Evolutionary conservation across 2,888 invertebrate species (phyloP).

Genomic region (Pomacea canaliculata): DNA sequence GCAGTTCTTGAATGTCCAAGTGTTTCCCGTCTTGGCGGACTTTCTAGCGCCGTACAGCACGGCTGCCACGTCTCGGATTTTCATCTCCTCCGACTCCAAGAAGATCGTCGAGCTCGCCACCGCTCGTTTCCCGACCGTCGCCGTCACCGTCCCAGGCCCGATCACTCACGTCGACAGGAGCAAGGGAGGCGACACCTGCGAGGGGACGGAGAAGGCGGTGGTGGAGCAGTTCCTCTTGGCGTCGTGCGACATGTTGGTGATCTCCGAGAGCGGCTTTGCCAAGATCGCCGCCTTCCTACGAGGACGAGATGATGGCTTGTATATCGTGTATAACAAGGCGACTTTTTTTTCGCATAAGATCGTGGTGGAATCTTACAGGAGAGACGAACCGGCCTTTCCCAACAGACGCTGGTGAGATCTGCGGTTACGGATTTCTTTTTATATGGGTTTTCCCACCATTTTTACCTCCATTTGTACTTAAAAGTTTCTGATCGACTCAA

Average conservation of each 20-base stretch:
- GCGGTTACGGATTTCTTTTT: not conserved
- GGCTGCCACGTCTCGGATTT: constrained; percentile 15
- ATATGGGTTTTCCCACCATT: too few relatives aligned
- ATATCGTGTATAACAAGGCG: not conserved
- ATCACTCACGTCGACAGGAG: constrained; percentile 31
- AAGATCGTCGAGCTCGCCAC: constrained; percentile 8
- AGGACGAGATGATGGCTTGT: constrained; percentile 16
- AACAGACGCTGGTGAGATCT: constrained; percentile 2
- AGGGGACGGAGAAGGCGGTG: constrained; percentile 26
- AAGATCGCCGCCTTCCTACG: constrained; percentile 30
- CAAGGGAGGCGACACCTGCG: constrained; percentile 20
- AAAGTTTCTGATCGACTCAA: too few relatives aligned
- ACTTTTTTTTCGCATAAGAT: constrained; percentile 5
- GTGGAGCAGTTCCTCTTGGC: constrained; percentile 30
- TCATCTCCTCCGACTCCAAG: constrained; percentile 31
- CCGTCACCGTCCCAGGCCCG: constrained; percentile 25
- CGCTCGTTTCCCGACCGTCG: constrained; percentile 6
- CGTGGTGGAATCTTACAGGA: not conserved
- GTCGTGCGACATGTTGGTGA: constrained; percentile 31
- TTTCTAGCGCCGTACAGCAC: constrained; percentile 4
- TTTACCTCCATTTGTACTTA: too few relatives aligned
- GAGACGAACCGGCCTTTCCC: not conserved
- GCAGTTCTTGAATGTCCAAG: not conserved
- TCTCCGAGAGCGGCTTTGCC: constrained; percentile 32
- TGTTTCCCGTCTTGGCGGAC: not conserved